These are phyloP conservation scores for Phocoena phocoena DNA, from an alignment of 2,113 vertebrate species.

Conservation along the genomic window DNA sequence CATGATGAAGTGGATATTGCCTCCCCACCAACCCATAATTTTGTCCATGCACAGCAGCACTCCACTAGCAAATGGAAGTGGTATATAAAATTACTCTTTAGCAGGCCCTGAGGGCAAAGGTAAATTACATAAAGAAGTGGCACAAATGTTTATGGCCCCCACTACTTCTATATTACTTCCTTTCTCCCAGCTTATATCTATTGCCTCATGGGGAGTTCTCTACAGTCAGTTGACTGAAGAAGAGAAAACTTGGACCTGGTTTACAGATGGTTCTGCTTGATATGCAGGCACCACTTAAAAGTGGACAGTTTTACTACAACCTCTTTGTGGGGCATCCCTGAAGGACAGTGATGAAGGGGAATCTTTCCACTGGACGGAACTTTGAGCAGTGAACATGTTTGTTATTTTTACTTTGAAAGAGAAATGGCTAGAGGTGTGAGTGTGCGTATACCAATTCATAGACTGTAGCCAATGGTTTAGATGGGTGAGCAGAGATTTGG, in stretches of 20 bases:
- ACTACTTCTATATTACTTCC: not conserved
- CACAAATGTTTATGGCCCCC: not conserved
- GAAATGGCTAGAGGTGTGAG: not conserved
- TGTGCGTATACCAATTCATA: not conserved
- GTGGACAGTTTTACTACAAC: not conserved
- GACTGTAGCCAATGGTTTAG: not conserved
- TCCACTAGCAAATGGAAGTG: not conserved
- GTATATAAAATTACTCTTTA: not conserved
- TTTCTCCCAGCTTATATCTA: not conserved
- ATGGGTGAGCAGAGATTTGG: not conserved
- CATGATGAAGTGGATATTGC: not conserved
- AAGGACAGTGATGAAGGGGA: not conserved
- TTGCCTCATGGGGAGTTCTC: not conserved
- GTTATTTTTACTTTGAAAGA: not conserved
- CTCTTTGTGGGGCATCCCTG: not conserved
- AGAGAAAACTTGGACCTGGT: not conserved
- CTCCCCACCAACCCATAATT: not conserved
- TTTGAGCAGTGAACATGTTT: not conserved
- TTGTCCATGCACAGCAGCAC: not conserved
- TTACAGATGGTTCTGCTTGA: not conserved
- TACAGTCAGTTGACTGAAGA: not conserved
- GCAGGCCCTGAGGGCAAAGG: not conserved
- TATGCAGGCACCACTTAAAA: not conserved
- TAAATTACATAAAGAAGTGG: not conserved
- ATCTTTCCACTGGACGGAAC: not conserved